Percentiles rank a stretch among this genome's conserved stretches.
These are phyloP conservation scores for Pandemis corylana DNA, from an alignment of 2,888 invertebrate species.

Conservation along the genomic window DNA sequence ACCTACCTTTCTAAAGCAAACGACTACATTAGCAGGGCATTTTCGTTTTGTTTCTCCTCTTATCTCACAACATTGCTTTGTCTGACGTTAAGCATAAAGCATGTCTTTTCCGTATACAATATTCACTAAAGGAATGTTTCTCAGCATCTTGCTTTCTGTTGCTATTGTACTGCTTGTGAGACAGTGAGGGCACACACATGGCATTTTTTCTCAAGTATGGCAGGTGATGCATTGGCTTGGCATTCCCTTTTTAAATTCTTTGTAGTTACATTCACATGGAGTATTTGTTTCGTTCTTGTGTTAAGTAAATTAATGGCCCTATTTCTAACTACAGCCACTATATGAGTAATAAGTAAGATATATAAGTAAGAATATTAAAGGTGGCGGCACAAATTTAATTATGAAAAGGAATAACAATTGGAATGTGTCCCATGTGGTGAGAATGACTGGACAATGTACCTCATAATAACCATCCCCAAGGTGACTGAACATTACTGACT, in stretches of 20 bases:
- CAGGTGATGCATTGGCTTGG: slow-evolving; percentile 33
- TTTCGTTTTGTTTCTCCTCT: neutral
- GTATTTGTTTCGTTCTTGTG: neutral
- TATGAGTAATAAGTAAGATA: neutral
- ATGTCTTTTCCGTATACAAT: neutral
- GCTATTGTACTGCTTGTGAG: slow-evolving; percentile 14
- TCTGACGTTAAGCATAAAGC: neutral
- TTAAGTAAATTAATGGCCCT: neutral
- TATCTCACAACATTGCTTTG: neutral
- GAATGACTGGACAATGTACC: neutral
- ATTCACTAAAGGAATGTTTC: slow-evolving; percentile 19
- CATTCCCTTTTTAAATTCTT: slow-evolving; percentile 24
- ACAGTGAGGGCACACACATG: slow-evolving; percentile 24
- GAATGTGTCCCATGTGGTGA: neutral
- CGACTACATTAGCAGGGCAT: neutral
- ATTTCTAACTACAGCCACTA: neutral
- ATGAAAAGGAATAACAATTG: neutral
- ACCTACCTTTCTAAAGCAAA: neutral
- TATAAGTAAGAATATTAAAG: neutral
- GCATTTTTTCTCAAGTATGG: slow-evolving; percentile 33
- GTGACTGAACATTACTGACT: neutral
- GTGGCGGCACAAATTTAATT: neutral
- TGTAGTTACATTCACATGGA: neutral
- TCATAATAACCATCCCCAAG: neutral
- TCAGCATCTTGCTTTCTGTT: slow-evolving; percentile 20